Evolutionary conservation across 2,797 vertebrate genomes (phyloP).

Genomic region (Acanthiza pusilla): DNA sequence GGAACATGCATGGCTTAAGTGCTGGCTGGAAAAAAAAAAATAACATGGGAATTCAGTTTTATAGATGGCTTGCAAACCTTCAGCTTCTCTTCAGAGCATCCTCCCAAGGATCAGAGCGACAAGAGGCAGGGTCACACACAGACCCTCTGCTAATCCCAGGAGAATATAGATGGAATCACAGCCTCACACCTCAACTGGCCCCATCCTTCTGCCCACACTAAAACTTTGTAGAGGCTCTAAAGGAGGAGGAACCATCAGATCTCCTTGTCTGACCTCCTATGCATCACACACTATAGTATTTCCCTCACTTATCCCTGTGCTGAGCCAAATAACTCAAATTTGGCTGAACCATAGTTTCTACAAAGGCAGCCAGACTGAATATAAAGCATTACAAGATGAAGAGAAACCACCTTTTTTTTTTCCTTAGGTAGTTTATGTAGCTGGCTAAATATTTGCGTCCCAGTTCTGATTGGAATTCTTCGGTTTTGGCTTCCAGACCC

Average conservation of each 20-base stretch:
- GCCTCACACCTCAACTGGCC: neutral
- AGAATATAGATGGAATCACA: neutral
- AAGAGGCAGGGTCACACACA: neutral
- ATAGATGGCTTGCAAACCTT: neutral
- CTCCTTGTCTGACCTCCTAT: slow-evolving; percentile 51
- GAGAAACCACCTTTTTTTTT: neutral
- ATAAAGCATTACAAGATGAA: neutral
- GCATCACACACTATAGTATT: slow-evolving; percentile 28
- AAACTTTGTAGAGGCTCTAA: neutral
- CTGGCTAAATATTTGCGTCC: slow-evolving; percentile 38
- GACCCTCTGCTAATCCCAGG: neutral
- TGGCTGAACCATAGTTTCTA: slow-evolving; percentile 3
- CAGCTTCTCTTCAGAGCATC: neutral
- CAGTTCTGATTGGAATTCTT: slow-evolving; percentile 14
- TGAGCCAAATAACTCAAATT: slow-evolving; percentile 37
- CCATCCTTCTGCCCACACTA: neutral
- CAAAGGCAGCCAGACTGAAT: slow-evolving; percentile 28
- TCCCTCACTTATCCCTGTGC: neutral
- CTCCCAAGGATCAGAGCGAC: neutral
- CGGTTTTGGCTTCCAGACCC: slow-evolving; percentile 5
- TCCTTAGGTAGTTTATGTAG: slow-evolving; percentile 22
- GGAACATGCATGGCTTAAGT: neutral
- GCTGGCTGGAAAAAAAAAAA: neutral
- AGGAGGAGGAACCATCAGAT: neutral
- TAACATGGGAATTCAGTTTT: neutral